These are phyloP conservation scores for Halcyon senegalensis DNA, from an alignment of 2,113 vertebrate species.

Conservation along the genomic window DNA sequence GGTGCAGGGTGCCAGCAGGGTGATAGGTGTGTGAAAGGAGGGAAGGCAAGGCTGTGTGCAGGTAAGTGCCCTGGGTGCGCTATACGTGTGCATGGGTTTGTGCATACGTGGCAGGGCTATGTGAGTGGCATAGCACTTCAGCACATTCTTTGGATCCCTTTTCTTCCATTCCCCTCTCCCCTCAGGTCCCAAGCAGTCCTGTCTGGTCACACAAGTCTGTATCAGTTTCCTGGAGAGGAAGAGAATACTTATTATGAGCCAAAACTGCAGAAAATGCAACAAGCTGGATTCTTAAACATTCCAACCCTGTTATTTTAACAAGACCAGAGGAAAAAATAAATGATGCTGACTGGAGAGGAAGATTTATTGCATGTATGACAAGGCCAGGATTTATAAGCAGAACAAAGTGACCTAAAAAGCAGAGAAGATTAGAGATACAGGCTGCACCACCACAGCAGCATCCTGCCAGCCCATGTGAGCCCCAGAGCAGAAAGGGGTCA, in stretches of 20 bases:
- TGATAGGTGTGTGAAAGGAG: not conserved
- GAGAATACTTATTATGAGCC: not conserved
- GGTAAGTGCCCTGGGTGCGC: accelerated
- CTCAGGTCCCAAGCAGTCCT: not conserved
- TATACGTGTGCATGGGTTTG: not conserved
- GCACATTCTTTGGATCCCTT: not conserved
- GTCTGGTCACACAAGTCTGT: not conserved
- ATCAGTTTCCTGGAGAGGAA: not conserved
- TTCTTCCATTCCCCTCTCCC: not conserved
- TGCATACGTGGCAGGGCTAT: accelerated
- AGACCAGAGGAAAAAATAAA: constrained; percentile 38
- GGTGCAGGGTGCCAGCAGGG: not conserved
- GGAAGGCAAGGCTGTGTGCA: not conserved
- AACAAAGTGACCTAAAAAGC: constrained; percentile 57
- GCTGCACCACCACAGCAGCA: not conserved
- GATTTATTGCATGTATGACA: constrained; percentile 56
- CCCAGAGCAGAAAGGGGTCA: not conserved
- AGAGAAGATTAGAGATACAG: constrained; percentile 25
- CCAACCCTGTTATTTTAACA: constrained; percentile 48
- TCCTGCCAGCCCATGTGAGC: not conserved
- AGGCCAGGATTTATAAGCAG: constrained; percentile 51
- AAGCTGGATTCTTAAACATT: constrained; percentile 47
- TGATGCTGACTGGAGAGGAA: constrained; percentile 13
- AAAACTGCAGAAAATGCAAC: constrained; percentile 33
- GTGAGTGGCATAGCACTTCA: not conserved